A percentile compares a stretch with the other conserved stretches of the same genome.
Evolutionary conservation across 2,797 vertebrate genomes (phyloP).

Genomic region (Alcedo quadribrachys): DNA sequence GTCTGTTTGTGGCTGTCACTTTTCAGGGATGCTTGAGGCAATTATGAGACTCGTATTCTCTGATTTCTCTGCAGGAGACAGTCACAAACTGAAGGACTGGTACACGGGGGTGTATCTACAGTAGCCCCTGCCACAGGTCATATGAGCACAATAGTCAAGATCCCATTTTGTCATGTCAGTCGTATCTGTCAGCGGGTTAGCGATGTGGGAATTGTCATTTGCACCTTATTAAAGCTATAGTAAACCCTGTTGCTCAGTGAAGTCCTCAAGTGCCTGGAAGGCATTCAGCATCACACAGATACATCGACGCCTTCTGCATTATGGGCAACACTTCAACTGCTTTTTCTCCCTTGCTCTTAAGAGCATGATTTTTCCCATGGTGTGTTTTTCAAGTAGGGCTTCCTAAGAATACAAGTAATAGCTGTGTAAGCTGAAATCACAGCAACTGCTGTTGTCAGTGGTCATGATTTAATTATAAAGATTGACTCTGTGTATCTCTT

Average conservation of each 20-base stretch:
- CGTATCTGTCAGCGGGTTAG: neutral
- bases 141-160: neutral
- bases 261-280: slow-evolving; percentile 30
- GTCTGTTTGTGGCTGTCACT: neutral
- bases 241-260: slow-evolving; percentile 14
- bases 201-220: slow-evolving; percentile 14
- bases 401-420: slow-evolving; percentile 13
- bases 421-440: slow-evolving; percentile 1
- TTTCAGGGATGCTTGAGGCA: slow-evolving; percentile 26
- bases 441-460: neutral
- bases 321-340: neutral
- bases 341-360: neutral
- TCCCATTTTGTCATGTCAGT: slow-evolving; percentile 17
- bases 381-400: slow-evolving; percentile 25
- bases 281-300: slow-evolving; percentile 3
- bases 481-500: neutral
- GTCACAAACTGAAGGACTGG: neutral
- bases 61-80: neutral
- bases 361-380: neutral
- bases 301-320: neutral
- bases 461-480: slow-evolving; percentile 41
- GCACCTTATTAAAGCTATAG: slow-evolving; percentile 24
- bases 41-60: neutral
- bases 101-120: neutral
- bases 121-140: neutral